Percentiles rank a stretch among this genome's conserved stretches.
Conservation (phyloP, 2,888 invertebrate species). For the Macrophya alboannulata region DNA sequence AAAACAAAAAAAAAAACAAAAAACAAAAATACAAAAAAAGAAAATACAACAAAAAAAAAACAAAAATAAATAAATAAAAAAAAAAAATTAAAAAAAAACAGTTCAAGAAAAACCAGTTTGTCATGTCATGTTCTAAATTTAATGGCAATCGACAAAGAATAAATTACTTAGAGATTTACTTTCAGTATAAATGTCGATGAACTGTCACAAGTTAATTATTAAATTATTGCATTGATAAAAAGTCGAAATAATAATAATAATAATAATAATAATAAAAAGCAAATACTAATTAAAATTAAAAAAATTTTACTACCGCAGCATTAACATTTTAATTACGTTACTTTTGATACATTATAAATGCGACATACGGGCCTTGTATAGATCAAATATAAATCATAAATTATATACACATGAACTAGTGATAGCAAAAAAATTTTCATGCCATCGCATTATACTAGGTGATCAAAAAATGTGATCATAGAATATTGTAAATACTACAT, state of each 20-base stretch:
- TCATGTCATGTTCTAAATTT: slow-evolving; percentile 37
- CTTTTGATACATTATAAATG: slow-evolving; percentile 50
- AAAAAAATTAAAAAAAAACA: slow-evolving; percentile 1
- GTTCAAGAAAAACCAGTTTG: slow-evolving; percentile 35
- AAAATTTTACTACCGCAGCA: slow-evolving; percentile 42
- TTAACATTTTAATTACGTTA: slow-evolving; percentile 45
- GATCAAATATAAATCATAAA: slow-evolving; percentile 54
- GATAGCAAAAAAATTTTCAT: slow-evolving; percentile 41
- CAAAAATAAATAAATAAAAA: not conserved
- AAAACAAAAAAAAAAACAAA: not conserved
- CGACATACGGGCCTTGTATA: slow-evolving; percentile 52
- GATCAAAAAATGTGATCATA: slow-evolving; percentile 37
- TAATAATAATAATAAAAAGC: slow-evolving; percentile 42
- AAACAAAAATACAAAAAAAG: not conserved
- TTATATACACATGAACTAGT: slow-evolving; percentile 35
- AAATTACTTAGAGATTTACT: slow-evolving; percentile 33
- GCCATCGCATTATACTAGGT: slow-evolving; percentile 48
- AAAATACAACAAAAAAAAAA: slow-evolving; percentile 24
- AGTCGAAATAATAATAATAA: slow-evolving; percentile 48
- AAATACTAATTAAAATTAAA: slow-evolving; percentile 34
- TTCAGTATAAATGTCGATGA: slow-evolving; percentile 45
- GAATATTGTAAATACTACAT: slow-evolving; percentile 52
- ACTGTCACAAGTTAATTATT: slow-evolving; percentile 49
- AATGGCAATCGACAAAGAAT: slow-evolving; percentile 18
- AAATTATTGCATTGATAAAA: slow-evolving; percentile 50